Conservation (phyloP, 2,888 invertebrate genomes). For the Lithosia quadra region DNA sequence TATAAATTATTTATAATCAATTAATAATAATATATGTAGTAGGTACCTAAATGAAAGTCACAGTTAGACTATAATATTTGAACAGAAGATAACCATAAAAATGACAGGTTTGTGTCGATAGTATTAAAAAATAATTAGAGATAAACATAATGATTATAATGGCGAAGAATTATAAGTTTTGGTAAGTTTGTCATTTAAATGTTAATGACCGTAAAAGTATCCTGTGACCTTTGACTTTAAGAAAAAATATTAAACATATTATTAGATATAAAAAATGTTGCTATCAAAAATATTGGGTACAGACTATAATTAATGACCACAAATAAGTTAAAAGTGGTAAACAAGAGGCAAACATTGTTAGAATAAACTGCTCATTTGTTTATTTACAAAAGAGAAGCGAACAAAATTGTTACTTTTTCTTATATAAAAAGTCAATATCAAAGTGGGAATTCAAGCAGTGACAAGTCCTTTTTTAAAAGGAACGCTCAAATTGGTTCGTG, state of each 20-base stretch:
- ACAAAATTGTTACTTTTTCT: no score
- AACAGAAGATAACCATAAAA: constrained; percentile 1
- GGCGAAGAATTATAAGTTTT: background rate
- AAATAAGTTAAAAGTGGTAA: background rate
- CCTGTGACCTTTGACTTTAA: background rate
- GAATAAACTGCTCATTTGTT: background rate
- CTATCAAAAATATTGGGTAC: background rate
- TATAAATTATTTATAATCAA: background rate
- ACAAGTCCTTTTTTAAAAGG: no score
- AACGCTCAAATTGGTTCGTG: no score
- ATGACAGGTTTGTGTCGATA: background rate
- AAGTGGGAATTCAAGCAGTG: no score
- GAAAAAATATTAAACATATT: background rate
- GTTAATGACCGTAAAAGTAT: constrained; percentile 2
- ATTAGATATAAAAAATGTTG: background rate
- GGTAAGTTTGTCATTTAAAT: constrained; percentile 1
- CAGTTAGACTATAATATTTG: background rate
- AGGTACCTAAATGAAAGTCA: background rate
- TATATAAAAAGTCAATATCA: no score
- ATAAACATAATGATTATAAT: constrained; percentile 1
- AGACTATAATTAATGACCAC: background rate
- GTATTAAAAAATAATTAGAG: constrained; percentile 2
- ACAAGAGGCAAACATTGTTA: background rate
- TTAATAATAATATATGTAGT: background rate
- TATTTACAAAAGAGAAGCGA: background rate